Evolutionary conservation across 2,797 vertebrate genomes (phyloP), one percentile per base, ranked within the genome.

Genomic region (Mus spretus): DNA sequence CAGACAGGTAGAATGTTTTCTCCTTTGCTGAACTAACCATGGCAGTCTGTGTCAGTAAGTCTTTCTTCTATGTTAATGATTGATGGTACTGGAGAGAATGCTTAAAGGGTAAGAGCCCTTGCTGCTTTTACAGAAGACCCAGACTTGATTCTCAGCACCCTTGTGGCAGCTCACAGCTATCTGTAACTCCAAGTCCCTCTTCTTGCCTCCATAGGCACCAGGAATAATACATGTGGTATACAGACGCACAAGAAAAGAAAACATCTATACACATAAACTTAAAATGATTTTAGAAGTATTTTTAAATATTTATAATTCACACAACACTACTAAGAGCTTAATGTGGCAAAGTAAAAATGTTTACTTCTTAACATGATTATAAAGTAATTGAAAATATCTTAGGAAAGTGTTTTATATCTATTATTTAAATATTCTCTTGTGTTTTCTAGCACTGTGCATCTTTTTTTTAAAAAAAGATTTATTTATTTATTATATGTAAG

Each of bases 361-460:
- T 67, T 90, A 90, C 83, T 91, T 96, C 81, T 65, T 93, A 92
- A 92, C 1, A 93, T 34, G 17, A 87, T 84, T 97, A n/a, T 95
- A 50, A 77, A 85, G 6, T 79, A 77, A 79, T 70, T 90, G 28
- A 74, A 94, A 97, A 50, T 70, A 81, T 92, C 79, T 63, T 93
- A 53, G 61, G 78, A 90, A 93, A 89, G 3, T 83, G 57, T 82
- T 85, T 90, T 83, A 65, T 94, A 75, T 87, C 6, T 84, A 1
- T 86, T 74, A 17, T 91, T 94, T 95, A 37, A 72, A 44, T 93
- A 50, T 67, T 92, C 87, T 93, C 53, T 94, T 89, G 15, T 92
- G 40, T 96, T 96, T 96, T 96, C 57, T 70, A 93, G n/a, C 61
- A 90, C 81, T 70, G 17, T 87, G 15, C 13, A 72, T 95, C 28